Evolutionary conservation across 1,140 invertebrate genomes (phyloP), one percentile per base, ranked within the genome.

Genomic region (Leucophenga varia): DNA sequence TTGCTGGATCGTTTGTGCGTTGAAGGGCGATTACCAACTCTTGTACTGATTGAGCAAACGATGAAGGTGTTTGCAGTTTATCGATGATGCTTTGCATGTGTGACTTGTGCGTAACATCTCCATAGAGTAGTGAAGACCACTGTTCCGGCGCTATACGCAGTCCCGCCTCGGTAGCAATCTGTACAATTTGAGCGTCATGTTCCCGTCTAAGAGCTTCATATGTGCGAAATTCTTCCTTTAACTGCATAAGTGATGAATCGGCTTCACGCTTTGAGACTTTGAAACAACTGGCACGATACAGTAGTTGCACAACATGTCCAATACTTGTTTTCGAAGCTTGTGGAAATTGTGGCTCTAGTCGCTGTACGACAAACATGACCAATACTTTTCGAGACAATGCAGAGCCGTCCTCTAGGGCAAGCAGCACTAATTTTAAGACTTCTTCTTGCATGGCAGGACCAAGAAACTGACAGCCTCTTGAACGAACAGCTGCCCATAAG

Each of bases 361-460:
- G 83, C 79, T 98, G 94, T 30, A 98, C 96, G 32, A 99, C 94
- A 82, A 97, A 99, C 88, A 98, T 93, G 31, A 99, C 96, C 52
- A 99, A 79, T 18, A 98, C 95, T 79, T 99, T 99, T 47, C 97
- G 81, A 1, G 95, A 97, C 48, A 99, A 79, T n/a, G 93, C 90
- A 3, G 93, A 95, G 4, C 96, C 96, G 79, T 98, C 95, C 77
- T 97, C 93, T 21, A 99, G 77, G 2, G 95, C 94, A 42, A 97
- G 75, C 5, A 98, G 78, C 13, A 98, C 95, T 38, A 99, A 78
- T 74, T 94, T 93, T 1, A 99, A 77, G 3, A 98, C 95, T 77
- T 98, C 95, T 78, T 98, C 95, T 79, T 98, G 95, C 95, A 98
- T 97, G 4, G 92, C 93, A 55, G 95, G 95, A n/a, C 97, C 97